A percentile compares a stretch with the other conserved stretches of the same genome.
Conservation (phyloP, 2,113 vertebrate species). For the Bothrops jararaca region DNA sequence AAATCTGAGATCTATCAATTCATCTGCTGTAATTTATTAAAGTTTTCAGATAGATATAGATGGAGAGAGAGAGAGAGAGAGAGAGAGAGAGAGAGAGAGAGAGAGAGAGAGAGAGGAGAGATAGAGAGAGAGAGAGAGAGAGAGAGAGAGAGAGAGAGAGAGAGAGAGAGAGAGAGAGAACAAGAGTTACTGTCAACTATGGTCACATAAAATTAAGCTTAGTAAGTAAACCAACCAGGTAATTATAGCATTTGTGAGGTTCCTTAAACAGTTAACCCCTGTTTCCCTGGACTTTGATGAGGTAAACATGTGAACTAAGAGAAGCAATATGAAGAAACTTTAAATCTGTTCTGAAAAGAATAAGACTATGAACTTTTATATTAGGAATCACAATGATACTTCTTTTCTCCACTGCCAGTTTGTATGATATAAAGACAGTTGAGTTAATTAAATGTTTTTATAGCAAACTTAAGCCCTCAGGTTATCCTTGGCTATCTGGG, state of each 20-base stretch:
- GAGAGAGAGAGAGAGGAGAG: too few relatives aligned
- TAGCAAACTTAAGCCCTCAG: neutral
- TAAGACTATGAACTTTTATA: neutral
- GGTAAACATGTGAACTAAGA: neutral
- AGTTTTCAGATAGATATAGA: neutral
- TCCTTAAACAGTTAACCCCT: neutral
- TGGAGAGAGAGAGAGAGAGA: too few relatives aligned
- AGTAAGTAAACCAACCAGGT: neutral
- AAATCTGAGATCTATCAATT: neutral
- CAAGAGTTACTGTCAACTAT: neutral
- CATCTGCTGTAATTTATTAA: neutral
- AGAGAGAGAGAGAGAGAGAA: neutral
- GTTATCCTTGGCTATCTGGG: neutral
- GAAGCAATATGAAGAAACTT: neutral
- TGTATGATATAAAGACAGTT: neutral
- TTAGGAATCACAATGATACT: neutral
- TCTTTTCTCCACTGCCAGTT: neutral
- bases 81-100: too few relatives aligned
- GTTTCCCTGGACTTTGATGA: neutral
- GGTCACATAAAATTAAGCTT: constrained; percentile 5
- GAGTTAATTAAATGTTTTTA: neutral
- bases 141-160: too few relatives aligned
- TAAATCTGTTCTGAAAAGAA: neutral
- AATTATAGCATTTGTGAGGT: neutral
- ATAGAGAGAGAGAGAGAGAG: too few relatives aligned